phyloP scores from a whole-genome alignment of 2,113 vertebrate genomes.

The Archilochus colubris region DNA sequence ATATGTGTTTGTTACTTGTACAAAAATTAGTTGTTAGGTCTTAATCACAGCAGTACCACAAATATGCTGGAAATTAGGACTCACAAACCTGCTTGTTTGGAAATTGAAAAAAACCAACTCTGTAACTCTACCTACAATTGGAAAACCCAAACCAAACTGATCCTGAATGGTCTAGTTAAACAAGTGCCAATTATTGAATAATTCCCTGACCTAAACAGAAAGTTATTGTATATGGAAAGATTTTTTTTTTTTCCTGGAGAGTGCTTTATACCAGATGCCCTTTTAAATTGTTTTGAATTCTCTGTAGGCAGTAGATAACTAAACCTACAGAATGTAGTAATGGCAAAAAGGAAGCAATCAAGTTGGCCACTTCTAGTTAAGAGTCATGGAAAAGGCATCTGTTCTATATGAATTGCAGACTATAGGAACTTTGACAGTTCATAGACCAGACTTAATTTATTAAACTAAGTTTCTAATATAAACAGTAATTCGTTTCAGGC shows the following conservation, averaged over 20 bases:
- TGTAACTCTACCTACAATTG: conserved; percentile 79
- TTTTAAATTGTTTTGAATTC: conserved; percentile 89
- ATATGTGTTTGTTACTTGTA: conserved; percentile 81
- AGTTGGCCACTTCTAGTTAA: conserved; percentile 79
- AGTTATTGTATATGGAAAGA: conserved; percentile 82
- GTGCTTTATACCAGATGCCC: conserved; percentile 91
- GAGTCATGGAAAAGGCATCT: conserved; percentile 85
- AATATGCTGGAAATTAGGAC: conserved; percentile 78
- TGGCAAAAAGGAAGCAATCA: conserved; percentile 92
- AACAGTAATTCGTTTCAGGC: conserved; percentile 99
- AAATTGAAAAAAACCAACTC: conserved; percentile 36
- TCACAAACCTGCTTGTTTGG: conserved; percentile 70
- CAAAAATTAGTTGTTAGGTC: conserved; percentile 78
- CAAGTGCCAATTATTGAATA: conserved; percentile 91
- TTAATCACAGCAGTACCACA: conserved; percentile 78
- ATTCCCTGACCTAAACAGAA: conserved; percentile 87
- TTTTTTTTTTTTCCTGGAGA: conserved; percentile 57
- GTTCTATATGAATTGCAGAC: conserved; percentile 89
- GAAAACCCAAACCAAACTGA: conserved; percentile 78
- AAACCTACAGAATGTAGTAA: conserved; percentile 82
- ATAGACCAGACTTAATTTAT: conserved; percentile 97
- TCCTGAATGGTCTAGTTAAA: conserved; percentile 84
- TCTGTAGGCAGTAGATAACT: conserved; percentile 86
- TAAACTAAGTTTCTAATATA: conserved; percentile 99
- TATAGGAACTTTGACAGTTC: conserved; percentile 88